Percentiles rank a stretch among this genome's conserved stretches.
These are phyloP conservation scores for Boulengeromyrus knoepffleri DNA, from an alignment of 2,113 vertebrate species.

Conservation along the genomic window DNA sequence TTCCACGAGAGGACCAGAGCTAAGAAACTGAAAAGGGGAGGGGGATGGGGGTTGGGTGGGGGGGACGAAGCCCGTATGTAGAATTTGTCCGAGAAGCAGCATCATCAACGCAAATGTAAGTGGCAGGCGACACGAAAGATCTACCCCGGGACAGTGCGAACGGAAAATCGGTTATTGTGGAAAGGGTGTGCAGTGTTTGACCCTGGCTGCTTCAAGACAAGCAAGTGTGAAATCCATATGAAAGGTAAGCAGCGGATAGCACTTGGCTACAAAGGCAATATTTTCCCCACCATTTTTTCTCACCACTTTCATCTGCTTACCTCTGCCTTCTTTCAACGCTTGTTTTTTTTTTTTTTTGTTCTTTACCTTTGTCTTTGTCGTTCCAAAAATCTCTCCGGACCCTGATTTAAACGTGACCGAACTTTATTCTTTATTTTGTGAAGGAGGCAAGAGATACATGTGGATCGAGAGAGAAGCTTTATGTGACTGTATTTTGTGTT, in stretches of 20 bases:
- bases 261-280: conserved; percentile 62
- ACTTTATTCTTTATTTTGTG: conserved; percentile 24
- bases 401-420: conserved; percentile 8
- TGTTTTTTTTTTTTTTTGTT: conserved; percentile 28
- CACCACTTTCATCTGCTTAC: conserved; percentile 38
- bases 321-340: conserved; percentile 27
- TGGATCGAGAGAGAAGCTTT: background rate
- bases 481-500: conserved; percentile 14
- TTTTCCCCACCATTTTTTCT: conserved; percentile 40
- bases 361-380: conserved; percentile 26
- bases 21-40: conserved; percentile 29
- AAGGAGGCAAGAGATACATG: background rate
- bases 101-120: conserved; percentile 40
- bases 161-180: conserved; percentile 63
- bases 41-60: background rate
- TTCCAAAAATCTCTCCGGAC: background rate
- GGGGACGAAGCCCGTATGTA: conserved; percentile 29
- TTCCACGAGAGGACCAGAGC: conserved; percentile 24
- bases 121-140: conserved; percentile 39
- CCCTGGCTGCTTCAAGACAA: conserved; percentile 54
- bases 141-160: conserved; percentile 41
- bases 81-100: conserved; percentile 38
- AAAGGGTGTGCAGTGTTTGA: conserved; percentile 54
- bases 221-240: conserved; percentile 70
- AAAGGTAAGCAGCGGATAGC: conserved; percentile 68